Percentiles rank a stretch among this genome's conserved stretches.
These are phyloP conservation scores for Gymnocheta viridis DNA, from an alignment of 2,888 invertebrate species.

Conservation along the genomic window DNA sequence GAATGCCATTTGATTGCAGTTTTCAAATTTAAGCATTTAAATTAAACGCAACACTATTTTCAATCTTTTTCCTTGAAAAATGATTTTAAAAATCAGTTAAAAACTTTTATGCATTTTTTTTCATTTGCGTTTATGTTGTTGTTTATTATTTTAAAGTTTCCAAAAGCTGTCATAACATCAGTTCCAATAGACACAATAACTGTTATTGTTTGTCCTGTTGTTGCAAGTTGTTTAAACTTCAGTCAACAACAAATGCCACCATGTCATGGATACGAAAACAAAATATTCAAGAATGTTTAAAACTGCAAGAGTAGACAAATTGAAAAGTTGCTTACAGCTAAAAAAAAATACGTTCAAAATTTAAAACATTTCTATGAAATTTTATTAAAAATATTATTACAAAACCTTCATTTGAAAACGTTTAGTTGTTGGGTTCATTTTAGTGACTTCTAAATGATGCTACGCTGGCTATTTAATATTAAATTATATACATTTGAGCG, in stretches of 20 bases:
- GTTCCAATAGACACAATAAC: conserved; percentile 10
- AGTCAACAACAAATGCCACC: conserved; percentile 55
- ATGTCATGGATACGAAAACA: conserved; percentile 33
- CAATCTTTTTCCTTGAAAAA: conserved; percentile 1
- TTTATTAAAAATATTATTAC: not conserved
- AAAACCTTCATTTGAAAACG: not conserved
- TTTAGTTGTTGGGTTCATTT: not conserved
- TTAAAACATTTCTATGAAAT: no score
- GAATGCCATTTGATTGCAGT: not conserved
- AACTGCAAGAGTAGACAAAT: not conserved
- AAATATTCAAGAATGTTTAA: not conserved
- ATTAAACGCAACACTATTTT: not conserved
- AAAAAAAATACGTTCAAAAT: no score
- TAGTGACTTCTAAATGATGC: not conserved
- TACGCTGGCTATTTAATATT: conserved; percentile 34
- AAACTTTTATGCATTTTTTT: not conserved
- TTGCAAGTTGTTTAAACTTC: conserved; percentile 29
- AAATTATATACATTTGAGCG: conserved; percentile 39
- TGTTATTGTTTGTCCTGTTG: conserved; percentile 5
- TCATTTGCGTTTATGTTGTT: conserved; percentile 8
- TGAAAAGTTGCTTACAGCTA: conserved; percentile 10
- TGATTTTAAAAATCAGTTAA: conserved; percentile 40
- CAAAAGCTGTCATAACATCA: conserved; percentile 62
- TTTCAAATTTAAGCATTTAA: not conserved
- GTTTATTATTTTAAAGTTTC: conserved; percentile 59